Evolutionary conservation across 2,888 invertebrate species (phyloP).

Genomic region (Antheraea yamamai): DNA sequence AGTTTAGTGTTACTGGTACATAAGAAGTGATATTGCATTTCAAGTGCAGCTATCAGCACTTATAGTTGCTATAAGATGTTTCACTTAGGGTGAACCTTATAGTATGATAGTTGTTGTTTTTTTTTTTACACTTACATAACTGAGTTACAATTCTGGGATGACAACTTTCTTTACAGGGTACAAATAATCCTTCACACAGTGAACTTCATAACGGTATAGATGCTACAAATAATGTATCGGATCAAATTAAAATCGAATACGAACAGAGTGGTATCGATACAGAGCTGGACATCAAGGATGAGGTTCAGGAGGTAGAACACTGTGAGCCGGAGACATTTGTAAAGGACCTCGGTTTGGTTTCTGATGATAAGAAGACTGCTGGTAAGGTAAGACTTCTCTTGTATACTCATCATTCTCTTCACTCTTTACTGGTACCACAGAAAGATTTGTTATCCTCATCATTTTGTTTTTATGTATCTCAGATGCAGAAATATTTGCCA

Average conservation of each 20-base stretch:
- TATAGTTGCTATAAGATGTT: too few relatives aligned
- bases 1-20: too few relatives aligned
- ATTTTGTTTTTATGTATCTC: background rate
- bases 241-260: conserved; percentile 24
- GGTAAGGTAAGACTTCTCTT: background rate
- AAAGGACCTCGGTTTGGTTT: conserved; percentile 40
- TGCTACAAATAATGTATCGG: background rate
- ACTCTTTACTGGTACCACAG: background rate
- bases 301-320: conserved; percentile 39
- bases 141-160: background rate
- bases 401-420: background rate
- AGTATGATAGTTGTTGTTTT: background rate
- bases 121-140: background rate
- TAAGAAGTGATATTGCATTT: too few relatives aligned
- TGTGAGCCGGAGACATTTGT: conserved; percentile 60
- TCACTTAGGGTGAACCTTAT: too few relatives aligned
- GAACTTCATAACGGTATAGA: background rate
- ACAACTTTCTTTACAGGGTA: background rate
- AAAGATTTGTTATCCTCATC: too few relatives aligned
- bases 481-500: too few relatives aligned
- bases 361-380: conserved; percentile 20
- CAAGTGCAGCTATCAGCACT: too few relatives aligned
- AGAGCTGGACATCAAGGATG: conserved; percentile 37
- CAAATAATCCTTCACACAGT: background rate
- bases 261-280: conserved; percentile 21